Percentiles rank a stretch among this genome's conserved stretches.
These are phyloP conservation scores for Parapsyche elsis DNA, from an alignment of 1,140 invertebrate genomes.

Conservation along the genomic window DNA sequence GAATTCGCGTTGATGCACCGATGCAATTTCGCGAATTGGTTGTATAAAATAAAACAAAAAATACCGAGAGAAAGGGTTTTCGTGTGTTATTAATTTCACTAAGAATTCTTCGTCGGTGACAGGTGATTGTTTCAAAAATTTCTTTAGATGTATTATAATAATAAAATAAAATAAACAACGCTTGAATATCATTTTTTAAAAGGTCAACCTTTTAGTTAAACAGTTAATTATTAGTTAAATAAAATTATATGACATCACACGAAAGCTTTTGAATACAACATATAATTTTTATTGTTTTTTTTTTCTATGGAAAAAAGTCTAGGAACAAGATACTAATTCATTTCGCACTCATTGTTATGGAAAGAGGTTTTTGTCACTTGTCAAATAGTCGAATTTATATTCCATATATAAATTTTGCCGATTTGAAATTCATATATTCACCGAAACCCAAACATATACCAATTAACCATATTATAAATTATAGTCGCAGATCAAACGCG, in stretches of 20 bases:
- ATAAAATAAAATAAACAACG: too few relatives aligned
- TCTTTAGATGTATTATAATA: too few relatives aligned
- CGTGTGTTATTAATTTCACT: not conserved
- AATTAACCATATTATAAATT: constrained; percentile 27
- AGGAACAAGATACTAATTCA: not conserved
- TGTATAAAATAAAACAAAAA: not conserved
- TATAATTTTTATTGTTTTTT: too few relatives aligned
- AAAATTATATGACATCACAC: too few relatives aligned
- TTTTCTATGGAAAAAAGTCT: too few relatives aligned
- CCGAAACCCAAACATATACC: not conserved
- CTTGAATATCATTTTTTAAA: too few relatives aligned
- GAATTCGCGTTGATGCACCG: too few relatives aligned
- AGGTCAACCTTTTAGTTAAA: too few relatives aligned
- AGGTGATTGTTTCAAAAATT: not conserved
- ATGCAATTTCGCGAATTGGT: not conserved
- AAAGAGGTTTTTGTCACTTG: not conserved
- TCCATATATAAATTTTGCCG: not conserved
- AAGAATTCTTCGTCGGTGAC: not conserved
- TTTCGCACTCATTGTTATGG: not conserved
- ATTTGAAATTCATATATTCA: constrained; percentile 18
- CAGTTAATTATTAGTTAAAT: too few relatives aligned
- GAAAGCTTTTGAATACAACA: too few relatives aligned
- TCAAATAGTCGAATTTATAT: not conserved
- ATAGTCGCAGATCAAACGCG: not conserved
- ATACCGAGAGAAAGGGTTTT: not conserved